A percentile compares a stretch with the other conserved stretches of the same genome.
Conservation (phyloP, 2,888 invertebrate genomes). For the Apomyelois bistriatella region DNA sequence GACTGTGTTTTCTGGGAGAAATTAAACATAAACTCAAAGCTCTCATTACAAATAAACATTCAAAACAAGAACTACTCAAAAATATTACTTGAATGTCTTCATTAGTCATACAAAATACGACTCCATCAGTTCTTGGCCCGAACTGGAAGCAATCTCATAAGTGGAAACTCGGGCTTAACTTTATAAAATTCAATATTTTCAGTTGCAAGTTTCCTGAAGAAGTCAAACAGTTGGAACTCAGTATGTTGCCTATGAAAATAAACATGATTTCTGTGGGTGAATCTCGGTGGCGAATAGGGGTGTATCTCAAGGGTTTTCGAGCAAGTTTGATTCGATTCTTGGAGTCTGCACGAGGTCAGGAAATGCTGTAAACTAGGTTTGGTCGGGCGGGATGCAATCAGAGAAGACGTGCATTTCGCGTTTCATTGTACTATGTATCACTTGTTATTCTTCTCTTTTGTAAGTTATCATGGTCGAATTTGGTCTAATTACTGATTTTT, state of each 20-base stretch:
- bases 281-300: conserved; percentile 11
- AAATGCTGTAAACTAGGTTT: conserved; percentile 60
- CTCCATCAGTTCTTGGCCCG: conserved; percentile 17
- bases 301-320: conserved; percentile 41
- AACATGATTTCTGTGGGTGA: conserved; percentile 5
- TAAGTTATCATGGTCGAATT: no score
- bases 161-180: conserved; percentile 43
- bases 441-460: no score
- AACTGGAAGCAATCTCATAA: conserved; percentile 51
- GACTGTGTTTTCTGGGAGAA: no score
- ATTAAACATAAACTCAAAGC: not conserved
- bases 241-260: conserved; percentile 9
- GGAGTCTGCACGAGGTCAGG: conserved; percentile 44
- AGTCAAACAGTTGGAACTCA: conserved; percentile 39
- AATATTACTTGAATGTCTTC: conserved; percentile 9
- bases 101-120: conserved; percentile 13
- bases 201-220: conserved; percentile 26
- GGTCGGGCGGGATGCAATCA: conserved; percentile 25
- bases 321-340: conserved; percentile 65
- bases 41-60: not conserved
- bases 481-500: no score
- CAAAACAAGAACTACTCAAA: not conserved
- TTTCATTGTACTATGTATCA: no score
- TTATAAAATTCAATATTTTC: conserved; percentile 57
- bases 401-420: no score